A percentile compares a stretch with the other conserved stretches of the same genome.
Conservation (phyloP, 2,888 invertebrate species). For the Melangyna quadrimaculata region DNA sequence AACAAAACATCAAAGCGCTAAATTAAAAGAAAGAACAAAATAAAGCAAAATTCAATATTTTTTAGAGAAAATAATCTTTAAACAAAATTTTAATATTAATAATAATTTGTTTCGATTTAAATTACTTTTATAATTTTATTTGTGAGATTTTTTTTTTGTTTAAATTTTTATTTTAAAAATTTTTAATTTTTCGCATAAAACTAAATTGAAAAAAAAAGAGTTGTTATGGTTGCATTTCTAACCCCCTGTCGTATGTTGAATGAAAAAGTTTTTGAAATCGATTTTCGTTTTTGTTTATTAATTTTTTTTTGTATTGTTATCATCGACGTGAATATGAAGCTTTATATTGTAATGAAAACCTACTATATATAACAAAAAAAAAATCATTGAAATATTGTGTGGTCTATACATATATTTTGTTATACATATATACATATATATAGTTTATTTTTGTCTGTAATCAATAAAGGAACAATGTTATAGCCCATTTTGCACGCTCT, state of each 20-base stretch:
- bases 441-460: slow-evolving; percentile 50
- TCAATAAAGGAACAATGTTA: slow-evolving; percentile 64
- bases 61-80: neutral
- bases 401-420: slow-evolving; percentile 58
- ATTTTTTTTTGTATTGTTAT: slow-evolving; percentile 50
- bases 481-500: slow-evolving; percentile 70
- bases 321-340: slow-evolving; percentile 70
- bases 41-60: slow-evolving; percentile 80
- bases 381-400: slow-evolving; percentile 53
- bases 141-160: slow-evolving; percentile 26
- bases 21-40: slow-evolving; percentile 32
- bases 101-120: slow-evolving; percentile 25
- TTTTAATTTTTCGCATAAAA: slow-evolving; percentile 65
- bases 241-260: slow-evolving; percentile 72
- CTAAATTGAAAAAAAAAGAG: slow-evolving; percentile 45
- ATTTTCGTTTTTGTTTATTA: slow-evolving; percentile 55
- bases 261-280: slow-evolving; percentile 55
- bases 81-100: neutral
- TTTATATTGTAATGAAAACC: slow-evolving; percentile 63
- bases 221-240: slow-evolving; percentile 72
- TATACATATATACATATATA: neutral
- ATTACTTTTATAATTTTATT: slow-evolving; percentile 29
- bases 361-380: slow-evolving; percentile 33
- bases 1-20: slow-evolving; percentile 30
- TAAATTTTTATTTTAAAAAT: slow-evolving; percentile 14